Percentiles rank a stretch among this genome's conserved stretches.
phyloP scores from a whole-genome alignment of 2,797 vertebrate genomes.

The Chelidonichthys spinosus region DNA sequence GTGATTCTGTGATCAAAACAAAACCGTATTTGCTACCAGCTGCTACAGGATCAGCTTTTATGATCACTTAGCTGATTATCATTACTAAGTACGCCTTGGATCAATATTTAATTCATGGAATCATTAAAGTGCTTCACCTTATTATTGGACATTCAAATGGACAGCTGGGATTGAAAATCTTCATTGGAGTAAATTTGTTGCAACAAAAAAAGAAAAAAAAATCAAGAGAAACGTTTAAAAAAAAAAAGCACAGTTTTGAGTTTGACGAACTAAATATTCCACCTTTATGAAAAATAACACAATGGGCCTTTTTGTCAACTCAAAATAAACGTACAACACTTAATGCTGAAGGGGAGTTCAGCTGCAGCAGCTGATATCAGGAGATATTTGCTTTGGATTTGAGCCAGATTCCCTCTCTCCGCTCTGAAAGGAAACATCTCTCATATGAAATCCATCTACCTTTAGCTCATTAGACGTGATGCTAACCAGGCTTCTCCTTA shows the following conservation, averaged over 20 bases:
- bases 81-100: neutral
- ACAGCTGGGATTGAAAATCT: neutral
- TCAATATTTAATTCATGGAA: neutral
- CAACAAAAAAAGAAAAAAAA: neutral
- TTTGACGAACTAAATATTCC: neutral
- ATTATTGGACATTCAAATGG: neutral
- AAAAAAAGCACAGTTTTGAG: neutral
- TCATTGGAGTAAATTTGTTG: neutral
- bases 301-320: conserved; percentile 24
- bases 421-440: conserved; percentile 41
- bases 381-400: conserved; percentile 65
- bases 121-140: too few species aligned
- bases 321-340: conserved; percentile 29
- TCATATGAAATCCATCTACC: conserved; percentile 54
- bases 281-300: conserved; percentile 19
- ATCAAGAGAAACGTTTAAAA: neutral
- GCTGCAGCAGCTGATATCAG: conserved; percentile 53
- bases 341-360: conserved; percentile 20
- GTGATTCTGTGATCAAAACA: too few species aligned
- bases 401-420: conserved; percentile 50
- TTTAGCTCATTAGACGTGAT: conserved; percentile 34
- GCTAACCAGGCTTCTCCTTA: conserved; percentile 37
- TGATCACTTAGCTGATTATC: neutral
- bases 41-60: neutral
- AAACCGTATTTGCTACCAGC: neutral